Evolutionary conservation across 2,888 invertebrate genomes (phyloP).

Genomic region (Drosophila glabriapex): DNA sequence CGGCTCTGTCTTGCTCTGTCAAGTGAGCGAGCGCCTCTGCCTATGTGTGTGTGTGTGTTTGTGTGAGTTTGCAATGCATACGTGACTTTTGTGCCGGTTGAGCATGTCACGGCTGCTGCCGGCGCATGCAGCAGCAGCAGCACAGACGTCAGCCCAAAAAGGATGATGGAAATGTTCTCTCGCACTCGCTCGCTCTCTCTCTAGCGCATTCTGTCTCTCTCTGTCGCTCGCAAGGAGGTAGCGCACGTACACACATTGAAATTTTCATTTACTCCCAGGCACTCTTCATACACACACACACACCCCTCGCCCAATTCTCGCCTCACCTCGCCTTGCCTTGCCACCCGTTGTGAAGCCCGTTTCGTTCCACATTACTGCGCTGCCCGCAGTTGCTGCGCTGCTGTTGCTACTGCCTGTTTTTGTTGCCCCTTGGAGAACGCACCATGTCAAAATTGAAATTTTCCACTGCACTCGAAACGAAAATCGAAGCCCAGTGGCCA

Average conservation of each 20-base stretch:
- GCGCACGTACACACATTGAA: slow-evolving; percentile 4
- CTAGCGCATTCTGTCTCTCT: slow-evolving; percentile 10
- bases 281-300: slow-evolving; percentile 6
- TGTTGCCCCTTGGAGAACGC: slow-evolving; percentile 57
- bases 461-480: slow-evolving; percentile 71
- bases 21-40: slow-evolving; percentile 15
- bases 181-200: slow-evolving; percentile 21
- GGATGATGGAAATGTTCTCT: slow-evolving; percentile 67
- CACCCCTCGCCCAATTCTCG: slow-evolving; percentile 17
- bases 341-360: slow-evolving; percentile 57
- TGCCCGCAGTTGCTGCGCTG: slow-evolving; percentile 49
- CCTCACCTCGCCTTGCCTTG: slow-evolving; percentile 27
- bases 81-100: slow-evolving; percentile 77
- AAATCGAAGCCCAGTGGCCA: slow-evolving; percentile 69
- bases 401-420: slow-evolving; percentile 18
- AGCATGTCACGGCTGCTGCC: slow-evolving; percentile 59
- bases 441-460: slow-evolving; percentile 76
- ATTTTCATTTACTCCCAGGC: slow-evolving; percentile 20
- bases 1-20: slow-evolving; percentile 47
- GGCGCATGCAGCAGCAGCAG: slow-evolving; percentile 40
- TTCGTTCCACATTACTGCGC: slow-evolving; percentile 72
- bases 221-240: slow-evolving; percentile 5
- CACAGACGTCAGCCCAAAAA: slow-evolving; percentile 52
- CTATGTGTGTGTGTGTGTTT: slow-evolving; percentile 6
- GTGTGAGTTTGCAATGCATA: slow-evolving; percentile 59